These are phyloP conservation scores for Pyrgilauda ruficollis DNA, from an alignment of 2,113 vertebrate genomes.

Conservation along the genomic window DNA sequence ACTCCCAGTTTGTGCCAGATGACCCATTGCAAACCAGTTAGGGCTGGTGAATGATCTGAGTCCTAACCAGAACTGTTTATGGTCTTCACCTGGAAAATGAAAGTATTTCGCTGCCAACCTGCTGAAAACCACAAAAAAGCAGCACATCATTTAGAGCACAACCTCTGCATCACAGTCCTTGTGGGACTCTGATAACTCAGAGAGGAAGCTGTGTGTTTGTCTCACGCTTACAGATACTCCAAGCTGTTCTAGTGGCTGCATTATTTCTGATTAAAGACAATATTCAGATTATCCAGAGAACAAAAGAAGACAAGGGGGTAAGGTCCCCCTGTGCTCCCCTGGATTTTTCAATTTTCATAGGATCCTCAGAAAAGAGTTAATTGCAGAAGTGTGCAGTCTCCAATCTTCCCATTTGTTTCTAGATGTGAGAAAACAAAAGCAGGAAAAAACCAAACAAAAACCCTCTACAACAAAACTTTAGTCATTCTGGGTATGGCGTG, in stretches of 20 bases:
- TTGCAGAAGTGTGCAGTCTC: background rate
- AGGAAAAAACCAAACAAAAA: background rate
- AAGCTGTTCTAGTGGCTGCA: background rate
- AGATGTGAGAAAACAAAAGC: background rate
- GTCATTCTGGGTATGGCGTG: background rate
- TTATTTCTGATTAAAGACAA: background rate
- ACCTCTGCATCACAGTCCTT: constrained; percentile 40
- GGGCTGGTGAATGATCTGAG: background rate
- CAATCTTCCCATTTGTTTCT: background rate
- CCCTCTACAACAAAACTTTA: background rate
- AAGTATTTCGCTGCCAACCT: background rate
- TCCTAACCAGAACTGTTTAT: background rate
- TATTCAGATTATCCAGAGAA: background rate
- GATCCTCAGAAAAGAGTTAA: background rate
- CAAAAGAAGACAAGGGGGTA: background rate
- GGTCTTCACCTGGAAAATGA: background rate
- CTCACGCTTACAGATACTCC: background rate
- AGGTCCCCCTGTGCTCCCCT: background rate
- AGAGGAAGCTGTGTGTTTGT: background rate
- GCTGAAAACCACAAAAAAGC: background rate
- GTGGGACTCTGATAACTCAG: constrained; percentile 15
- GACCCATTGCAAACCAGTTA: background rate
- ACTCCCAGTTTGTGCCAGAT: background rate
- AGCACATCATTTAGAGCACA: background rate
- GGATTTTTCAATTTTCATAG: background rate